These are phyloP conservation scores for Antechinus flavipes DNA, from an alignment of 2,113 vertebrate species.

Conservation along the genomic window DNA sequence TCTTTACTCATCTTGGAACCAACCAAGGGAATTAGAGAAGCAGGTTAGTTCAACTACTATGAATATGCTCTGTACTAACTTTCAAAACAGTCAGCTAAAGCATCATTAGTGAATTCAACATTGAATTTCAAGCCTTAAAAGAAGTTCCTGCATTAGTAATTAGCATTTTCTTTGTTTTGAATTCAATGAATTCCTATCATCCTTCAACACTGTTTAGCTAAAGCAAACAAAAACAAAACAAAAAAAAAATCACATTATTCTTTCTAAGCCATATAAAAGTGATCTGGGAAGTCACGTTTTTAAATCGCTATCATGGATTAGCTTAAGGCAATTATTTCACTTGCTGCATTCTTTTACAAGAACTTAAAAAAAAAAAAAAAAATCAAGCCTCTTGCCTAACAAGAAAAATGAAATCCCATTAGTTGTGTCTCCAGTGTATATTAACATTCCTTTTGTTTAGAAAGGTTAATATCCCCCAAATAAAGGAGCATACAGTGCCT, in stretches of 20 bases:
- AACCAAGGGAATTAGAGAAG: conserved; percentile 39
- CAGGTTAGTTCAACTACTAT: conserved; percentile 62
- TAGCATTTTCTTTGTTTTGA: conserved; percentile 82
- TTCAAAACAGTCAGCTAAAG: conserved; percentile 62
- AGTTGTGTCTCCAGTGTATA: conserved; percentile 86
- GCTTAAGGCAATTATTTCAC: conserved; percentile 89
- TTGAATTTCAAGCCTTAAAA: conserved; percentile 53
- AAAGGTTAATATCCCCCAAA: conserved; percentile 92
- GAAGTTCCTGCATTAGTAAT: conserved; percentile 79
- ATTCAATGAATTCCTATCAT: conserved; percentile 83
- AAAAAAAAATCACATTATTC: conserved; percentile 84
- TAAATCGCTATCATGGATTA: conserved; percentile 86
- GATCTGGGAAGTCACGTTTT: conserved; percentile 86
- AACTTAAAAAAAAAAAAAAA: conserved; percentile 80
- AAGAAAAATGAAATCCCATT: conserved; percentile 91
- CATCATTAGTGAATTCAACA: conserved; percentile 76
- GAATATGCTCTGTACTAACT: conserved; percentile 40
- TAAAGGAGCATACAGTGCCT: conserved; percentile 89
- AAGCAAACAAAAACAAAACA: conserved; percentile 87
- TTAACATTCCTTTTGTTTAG: conserved; percentile 90
- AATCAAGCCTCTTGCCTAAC: conserved; percentile 85
- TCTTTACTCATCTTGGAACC: conserved; percentile 17
- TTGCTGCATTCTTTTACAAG: conserved; percentile 83
- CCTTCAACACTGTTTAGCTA: conserved; percentile 83
- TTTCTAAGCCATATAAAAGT: conserved; percentile 81